Evolutionary conservation across 2,797 vertebrate genomes (phyloP), one percentile per base, ranked within the genome.

Genomic region (Pogonophryne albipinna): DNA sequence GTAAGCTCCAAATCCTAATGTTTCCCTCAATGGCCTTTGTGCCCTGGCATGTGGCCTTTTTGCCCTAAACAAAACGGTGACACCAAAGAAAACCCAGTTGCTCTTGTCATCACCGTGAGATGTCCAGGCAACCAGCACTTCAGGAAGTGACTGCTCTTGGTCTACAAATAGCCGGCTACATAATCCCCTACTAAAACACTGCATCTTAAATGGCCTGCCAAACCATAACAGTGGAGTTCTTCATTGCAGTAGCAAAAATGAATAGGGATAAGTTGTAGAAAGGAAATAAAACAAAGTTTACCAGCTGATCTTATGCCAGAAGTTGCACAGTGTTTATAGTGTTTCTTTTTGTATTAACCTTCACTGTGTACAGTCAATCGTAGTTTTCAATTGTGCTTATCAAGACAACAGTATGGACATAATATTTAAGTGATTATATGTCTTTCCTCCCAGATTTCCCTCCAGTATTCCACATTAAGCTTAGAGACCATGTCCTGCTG

Each of bases 381-480:
- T 68, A 19, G 42, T 0, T 66, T 46, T 45, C 56, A 44, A 20
- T 10, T 47, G 66, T 0, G 27, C 34, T 7, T 31, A 45, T 64
- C 2, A 57, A 13, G 17, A 31, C 5, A 23, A 8, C 4, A 41
- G 13, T 34, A 34, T 41, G 6, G 19, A 55, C 19, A 44, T 12
- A 27, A 27, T 2, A 59, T 31, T 57, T 34, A 38, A 65, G n/a
- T 20, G 4, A 1, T 73, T 0, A 34, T 0, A 31, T 10, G 76
- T n/a, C 79, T 63, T 60, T 55, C n/a, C 66, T 64, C 13, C 16
- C 87, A 99, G 98, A 99, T 90, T 99, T 99, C 59, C 96, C 96
- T 71, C 98, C 98, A 6, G 92, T 99, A 72, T 99, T 99, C 93
- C 98, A 99, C 89, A 98, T 99, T 87, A 99, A 99, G 79, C 93